Base-by-base conservation (phyloP, 2,797 vertebrate genomes). In the Centroberyx gerrardi region DNA sequence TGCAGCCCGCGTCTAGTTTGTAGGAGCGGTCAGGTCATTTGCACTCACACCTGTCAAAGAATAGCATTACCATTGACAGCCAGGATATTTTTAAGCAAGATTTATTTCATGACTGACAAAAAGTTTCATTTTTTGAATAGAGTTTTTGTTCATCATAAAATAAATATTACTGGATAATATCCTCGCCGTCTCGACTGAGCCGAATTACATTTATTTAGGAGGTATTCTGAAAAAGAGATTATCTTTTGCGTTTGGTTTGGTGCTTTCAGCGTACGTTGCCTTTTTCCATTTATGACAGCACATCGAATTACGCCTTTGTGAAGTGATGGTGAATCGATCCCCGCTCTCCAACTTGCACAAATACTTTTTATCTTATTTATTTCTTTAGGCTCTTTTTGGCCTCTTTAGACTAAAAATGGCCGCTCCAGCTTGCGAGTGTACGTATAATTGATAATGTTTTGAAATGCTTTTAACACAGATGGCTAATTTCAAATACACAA, bases 361-460 rank as follows among this genome's bases (percentile, higher is more conserved):
- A 80, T 83, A 82, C 75, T 91, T 92, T 15, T 94, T 91, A 88
- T 81, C 28, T 42, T 72, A 90, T 84, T 87, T 90, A 88, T 86
- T 86, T 29, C 52, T 84, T 53, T 29, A 42, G 44, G 38, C 72
- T 78, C 28, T 54, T 66, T n/a, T n/a, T n/a, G n/a, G n/a, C n/a
- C n/a, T n/a, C n/a, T n/a, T n/a, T n/a, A n/a, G 33, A 49, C 1
- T 12, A 12, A 36, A 42, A 14, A 42, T 42, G 40, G 44, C 44
- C 15, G 10, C 40, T 5, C 44, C 15, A 14, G 1, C 44, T 46
- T 46, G 44, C 15, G 44, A 46, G 44, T 46, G 44, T 46, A 46
- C 15, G 44, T 13, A 15, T 15, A 46, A 46, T 46, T 46, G 14
- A 44, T 14, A 74, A 31, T 55, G 22, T 76, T 67, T 46, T 46